Percentiles rank a stretch among this genome's conserved stretches.
These are phyloP conservation scores for Plestiodon gilberti DNA, from an alignment of 2,113 vertebrate species.

Conservation along the genomic window DNA sequence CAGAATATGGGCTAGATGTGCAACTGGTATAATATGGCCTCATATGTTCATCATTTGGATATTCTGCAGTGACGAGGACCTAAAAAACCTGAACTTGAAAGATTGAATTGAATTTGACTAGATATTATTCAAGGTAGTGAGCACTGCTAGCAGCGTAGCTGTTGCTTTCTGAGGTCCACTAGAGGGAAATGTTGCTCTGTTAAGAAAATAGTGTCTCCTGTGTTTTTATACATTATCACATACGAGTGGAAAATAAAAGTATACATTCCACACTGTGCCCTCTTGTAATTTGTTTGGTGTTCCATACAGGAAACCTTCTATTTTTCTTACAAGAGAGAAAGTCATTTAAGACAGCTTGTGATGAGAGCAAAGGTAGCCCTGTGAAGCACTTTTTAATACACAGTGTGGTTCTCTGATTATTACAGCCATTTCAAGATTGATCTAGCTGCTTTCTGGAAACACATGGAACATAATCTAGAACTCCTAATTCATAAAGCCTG, in stretches of 20 bases:
- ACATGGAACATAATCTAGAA: neutral
- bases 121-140: rapidly evolving
- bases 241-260: neutral
- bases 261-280: neutral
- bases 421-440: neutral
- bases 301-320: neutral
- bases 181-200: slow-evolving; percentile 80
- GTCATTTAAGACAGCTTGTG: neutral
- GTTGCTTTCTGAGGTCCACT: slow-evolving; percentile 44
- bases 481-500: neutral
- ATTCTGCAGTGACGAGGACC: neutral
- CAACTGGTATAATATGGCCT: neutral
- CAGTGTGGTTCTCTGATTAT: neutral
- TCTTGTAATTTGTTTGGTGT: neutral
- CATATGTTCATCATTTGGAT: neutral
- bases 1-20: neutral
- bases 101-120: neutral
- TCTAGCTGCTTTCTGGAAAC: slow-evolving; percentile 11
- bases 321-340: neutral
- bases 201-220: rapidly evolving
- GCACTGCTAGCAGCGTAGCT: rapidly evolving
- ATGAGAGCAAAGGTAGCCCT: neutral
- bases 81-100: neutral
- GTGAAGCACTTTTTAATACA: neutral
- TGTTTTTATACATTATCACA: rapidly evolving